phyloP scores from a whole-genome alignment of 2,113 vertebrate species.

The Melanostigma gelatinosum region DNA sequence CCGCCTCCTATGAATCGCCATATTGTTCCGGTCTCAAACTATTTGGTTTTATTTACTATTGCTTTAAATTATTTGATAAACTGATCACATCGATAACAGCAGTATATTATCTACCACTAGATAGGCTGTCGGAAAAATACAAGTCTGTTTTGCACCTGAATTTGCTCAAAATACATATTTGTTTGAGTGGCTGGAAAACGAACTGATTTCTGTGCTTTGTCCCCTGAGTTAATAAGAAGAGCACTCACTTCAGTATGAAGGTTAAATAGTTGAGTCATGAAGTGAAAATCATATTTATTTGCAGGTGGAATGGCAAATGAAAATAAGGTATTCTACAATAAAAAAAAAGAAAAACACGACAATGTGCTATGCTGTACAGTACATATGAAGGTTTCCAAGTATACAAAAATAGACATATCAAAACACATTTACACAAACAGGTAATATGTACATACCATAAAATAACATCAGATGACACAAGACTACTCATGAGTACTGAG shows the following conservation, averaged over 20 bases:
- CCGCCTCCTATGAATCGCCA: not conserved
- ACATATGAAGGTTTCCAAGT: constrained; percentile 21
- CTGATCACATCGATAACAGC: not conserved
- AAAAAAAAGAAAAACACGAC: constrained; percentile 32
- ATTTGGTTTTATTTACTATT: not conserved
- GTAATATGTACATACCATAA: constrained; percentile 50
- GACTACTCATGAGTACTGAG: not conserved
- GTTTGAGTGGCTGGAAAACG: not conserved
- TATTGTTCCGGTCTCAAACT: not conserved
- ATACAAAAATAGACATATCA: constrained; percentile 72
- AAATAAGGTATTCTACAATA: constrained; percentile 38
- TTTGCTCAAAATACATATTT: not conserved
- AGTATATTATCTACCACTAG: not conserved
- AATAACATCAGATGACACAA: constrained; percentile 23
- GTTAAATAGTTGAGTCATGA: not conserved
- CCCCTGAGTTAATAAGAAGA: not conserved
- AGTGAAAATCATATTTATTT: constrained; percentile 68
- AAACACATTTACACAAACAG: constrained; percentile 51
- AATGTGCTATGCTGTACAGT: constrained; percentile 18
- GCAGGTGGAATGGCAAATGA: constrained; percentile 46
- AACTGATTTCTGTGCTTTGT: not conserved
- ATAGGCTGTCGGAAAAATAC: not conserved
- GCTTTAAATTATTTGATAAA: not conserved
- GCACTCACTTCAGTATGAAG: not conserved
- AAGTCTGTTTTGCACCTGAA: not conserved